These are phyloP conservation scores for Rhinoptilus africanus DNA, from an alignment of 2,113 vertebrate species.

Conservation along the genomic window DNA sequence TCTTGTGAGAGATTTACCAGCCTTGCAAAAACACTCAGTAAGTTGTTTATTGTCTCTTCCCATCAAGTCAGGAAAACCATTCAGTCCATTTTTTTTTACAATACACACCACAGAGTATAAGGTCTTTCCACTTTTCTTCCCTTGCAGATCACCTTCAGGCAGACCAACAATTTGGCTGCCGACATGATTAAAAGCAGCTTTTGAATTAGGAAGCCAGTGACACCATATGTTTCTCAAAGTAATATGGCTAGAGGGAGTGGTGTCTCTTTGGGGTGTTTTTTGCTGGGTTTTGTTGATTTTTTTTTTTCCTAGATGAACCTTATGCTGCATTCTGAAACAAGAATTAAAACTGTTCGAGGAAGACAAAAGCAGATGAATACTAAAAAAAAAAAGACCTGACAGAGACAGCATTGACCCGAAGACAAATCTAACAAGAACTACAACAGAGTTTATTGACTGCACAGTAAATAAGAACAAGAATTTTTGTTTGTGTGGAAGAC, in stretches of 20 bases:
- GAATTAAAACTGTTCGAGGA: not conserved
- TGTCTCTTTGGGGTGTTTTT: not conserved
- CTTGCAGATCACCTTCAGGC: not conserved
- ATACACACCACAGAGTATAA: not conserved
- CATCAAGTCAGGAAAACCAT: not conserved
- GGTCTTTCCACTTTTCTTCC: not conserved
- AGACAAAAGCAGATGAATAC: not conserved
- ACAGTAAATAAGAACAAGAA: not conserved
- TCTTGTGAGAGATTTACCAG: not conserved
- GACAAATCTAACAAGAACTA: not conserved
- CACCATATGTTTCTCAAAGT: not conserved
- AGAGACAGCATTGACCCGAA: not conserved
- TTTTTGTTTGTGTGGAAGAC: not conserved
- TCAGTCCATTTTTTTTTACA: not conserved
- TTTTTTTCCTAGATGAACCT: not conserved
- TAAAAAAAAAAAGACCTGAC: not conserved
- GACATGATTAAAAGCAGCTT: not conserved
- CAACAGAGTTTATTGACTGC: not conserved
- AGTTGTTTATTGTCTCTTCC: not conserved
- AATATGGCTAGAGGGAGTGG: not conserved
- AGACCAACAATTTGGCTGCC: not conserved
- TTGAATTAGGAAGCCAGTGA: not conserved
- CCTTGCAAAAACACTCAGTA: not conserved
- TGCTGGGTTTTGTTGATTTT: not conserved
- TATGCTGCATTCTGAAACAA: not conserved